Conservation (phyloP, 2,113 vertebrate species). For the Cyanoramphus novaezelandiae region DNA sequence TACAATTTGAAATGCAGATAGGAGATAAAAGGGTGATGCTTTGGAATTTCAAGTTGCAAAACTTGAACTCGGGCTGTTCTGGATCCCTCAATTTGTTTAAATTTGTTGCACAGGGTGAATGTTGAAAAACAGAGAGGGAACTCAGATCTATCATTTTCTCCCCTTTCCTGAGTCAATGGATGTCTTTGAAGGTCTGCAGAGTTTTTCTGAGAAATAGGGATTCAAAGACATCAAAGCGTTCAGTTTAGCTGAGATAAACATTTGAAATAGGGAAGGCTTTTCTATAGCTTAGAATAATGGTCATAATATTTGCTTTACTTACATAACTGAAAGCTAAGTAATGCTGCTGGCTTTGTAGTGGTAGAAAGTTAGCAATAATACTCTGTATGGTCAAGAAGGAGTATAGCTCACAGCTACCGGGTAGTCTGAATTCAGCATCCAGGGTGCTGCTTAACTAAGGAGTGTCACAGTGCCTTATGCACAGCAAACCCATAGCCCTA, state of each 20-base stretch:
- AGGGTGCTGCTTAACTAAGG: not conserved
- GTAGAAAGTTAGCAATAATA: not conserved
- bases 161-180: not conserved
- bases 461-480: not conserved
- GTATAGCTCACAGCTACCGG: not conserved
- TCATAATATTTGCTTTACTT: not conserved
- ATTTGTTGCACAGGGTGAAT: not conserved
- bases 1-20: slow-evolving; percentile 60
- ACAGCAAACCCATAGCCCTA: not conserved
- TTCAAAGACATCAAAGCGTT: slow-evolving; percentile 36
- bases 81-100: slow-evolving; percentile 5
- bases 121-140: not conserved
- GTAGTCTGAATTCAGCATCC: not conserved
- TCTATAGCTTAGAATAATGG: slow-evolving; percentile 12
- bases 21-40: not conserved
- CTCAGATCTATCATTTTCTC: not conserved
- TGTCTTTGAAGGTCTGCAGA: not conserved
- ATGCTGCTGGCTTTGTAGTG: not conserved
- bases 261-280: not conserved
- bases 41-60: slow-evolving; percentile 30
- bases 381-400: not conserved
- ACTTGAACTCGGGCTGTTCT: not conserved
- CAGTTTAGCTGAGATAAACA: slow-evolving; percentile 24
- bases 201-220: not conserved
- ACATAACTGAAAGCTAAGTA: not conserved